Evolutionary conservation across 1,140 invertebrate genomes (phyloP).

Genomic region (Thaumatotibia leucotreta): DNA sequence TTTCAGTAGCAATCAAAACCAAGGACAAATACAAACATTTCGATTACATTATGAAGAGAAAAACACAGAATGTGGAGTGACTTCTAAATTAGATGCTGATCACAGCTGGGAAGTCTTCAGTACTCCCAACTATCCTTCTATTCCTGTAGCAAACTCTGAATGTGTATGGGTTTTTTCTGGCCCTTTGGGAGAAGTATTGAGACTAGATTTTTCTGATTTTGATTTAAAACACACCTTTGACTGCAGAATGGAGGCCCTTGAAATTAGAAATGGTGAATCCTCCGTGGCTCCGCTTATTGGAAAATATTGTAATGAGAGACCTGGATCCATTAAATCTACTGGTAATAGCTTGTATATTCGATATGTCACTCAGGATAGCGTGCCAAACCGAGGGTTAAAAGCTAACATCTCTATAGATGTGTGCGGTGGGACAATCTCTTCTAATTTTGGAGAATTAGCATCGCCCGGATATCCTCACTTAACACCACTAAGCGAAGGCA

Average conservation of each 20-base stretch:
- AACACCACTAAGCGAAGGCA: constrained; percentile 67
- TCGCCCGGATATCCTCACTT: constrained; percentile 79
- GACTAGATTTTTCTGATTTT: constrained; percentile 87
- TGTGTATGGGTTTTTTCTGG: constrained; percentile 88
- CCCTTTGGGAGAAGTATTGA: constrained; percentile 81
- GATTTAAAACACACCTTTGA: constrained; percentile 77
- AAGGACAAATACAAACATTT: constrained; percentile 70
- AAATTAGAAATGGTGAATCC: constrained; percentile 87
- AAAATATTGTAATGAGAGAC: constrained; percentile 80
- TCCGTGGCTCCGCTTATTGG: constrained; percentile 79
- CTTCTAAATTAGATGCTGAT: constrained; percentile 60
- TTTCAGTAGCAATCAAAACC: constrained; percentile 30
- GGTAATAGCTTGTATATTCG: constrained; percentile 84
- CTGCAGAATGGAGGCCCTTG: constrained; percentile 84
- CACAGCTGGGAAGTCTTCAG: constrained; percentile 76
- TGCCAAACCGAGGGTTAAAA: constrained; percentile 88
- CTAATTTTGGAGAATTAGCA: constrained; percentile 65
- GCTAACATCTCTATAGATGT: constrained; percentile 80
- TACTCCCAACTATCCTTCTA: constrained; percentile 88
- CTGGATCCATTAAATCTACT: constrained; percentile 78
- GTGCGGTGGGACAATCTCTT: constrained; percentile 77
- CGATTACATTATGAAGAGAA: constrained; percentile 78
- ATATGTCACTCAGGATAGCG: constrained; percentile 82
- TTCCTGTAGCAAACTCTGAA: constrained; percentile 85
- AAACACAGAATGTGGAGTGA: constrained; percentile 80